A percentile compares a stretch with the other conserved stretches of the same genome.
Conservation (phyloP, 2,113 vertebrate genomes). For the Chaetorhynchus papuensis region DNA sequence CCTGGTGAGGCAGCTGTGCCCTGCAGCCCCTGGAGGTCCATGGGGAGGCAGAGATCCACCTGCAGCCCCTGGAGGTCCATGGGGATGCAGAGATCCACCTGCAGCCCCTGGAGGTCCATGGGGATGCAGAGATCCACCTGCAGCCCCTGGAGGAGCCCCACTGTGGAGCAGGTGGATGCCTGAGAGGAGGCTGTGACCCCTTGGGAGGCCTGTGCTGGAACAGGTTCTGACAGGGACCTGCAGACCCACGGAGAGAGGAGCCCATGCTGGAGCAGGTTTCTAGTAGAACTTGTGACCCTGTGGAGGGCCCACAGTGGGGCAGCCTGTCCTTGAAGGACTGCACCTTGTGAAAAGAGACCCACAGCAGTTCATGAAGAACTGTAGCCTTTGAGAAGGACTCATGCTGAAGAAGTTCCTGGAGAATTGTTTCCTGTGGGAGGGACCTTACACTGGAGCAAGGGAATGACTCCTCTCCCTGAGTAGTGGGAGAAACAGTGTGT, state of each 20-base stretch:
- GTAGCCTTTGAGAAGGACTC: neutral
- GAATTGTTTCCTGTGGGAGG: neutral
- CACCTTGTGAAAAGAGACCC: neutral
- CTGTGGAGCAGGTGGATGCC: rapidly evolving
- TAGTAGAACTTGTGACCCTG: neutral
- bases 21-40: too few species aligned
- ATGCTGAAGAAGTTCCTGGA: neutral
- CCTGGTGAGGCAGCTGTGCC: neutral
- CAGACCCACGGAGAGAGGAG: neutral
- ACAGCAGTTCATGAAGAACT: neutral
- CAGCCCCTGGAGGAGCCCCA: neutral
- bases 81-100: neutral
- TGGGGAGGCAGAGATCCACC: too few species aligned
- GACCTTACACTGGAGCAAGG: neutral
- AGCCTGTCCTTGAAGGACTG: neutral
- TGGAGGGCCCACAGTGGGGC: neutral
- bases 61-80: too few species aligned
- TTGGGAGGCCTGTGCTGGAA: neutral
- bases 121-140: rapidly evolving
- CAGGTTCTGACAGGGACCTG: neutral
- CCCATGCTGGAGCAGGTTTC: neutral
- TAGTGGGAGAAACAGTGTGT: neutral
- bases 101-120: too few species aligned
- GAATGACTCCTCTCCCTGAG: neutral
- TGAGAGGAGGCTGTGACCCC: neutral